A percentile compares a stretch with the other conserved stretches of the same genome.
Conservation (phyloP, 1,140 invertebrate genomes). For the Pseudomyrmex dendroicus region DNA sequence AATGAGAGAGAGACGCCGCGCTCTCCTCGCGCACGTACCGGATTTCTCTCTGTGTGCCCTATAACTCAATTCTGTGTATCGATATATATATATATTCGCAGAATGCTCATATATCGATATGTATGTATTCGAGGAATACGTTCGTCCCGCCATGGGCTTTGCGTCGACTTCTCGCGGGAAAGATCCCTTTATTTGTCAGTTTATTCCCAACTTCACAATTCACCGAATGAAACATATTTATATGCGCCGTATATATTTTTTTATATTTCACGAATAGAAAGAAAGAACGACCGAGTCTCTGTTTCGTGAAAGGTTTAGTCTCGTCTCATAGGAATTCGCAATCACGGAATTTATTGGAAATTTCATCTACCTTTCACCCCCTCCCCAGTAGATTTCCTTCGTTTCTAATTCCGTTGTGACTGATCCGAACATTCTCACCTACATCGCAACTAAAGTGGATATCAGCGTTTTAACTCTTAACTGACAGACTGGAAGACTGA, state of each 20-base stretch:
- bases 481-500: constrained; percentile 19
- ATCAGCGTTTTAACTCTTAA: constrained; percentile 17
- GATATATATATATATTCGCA: constrained; percentile 27
- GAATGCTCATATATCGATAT: background rate
- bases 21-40: background rate
- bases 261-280: background rate
- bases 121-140: background rate
- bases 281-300: no score
- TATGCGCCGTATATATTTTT: background rate
- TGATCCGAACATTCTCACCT: background rate
- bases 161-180: background rate
- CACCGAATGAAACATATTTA: background rate
- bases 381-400: no score
- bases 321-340: no score
- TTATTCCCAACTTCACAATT: constrained; percentile 14
- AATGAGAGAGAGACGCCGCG: background rate
- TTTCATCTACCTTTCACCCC: background rate
- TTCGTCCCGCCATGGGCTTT: background rate
- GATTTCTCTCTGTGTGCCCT: background rate
- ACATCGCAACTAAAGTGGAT: background rate
- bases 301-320: no score
- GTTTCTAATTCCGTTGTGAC: background rate
- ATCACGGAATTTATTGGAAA: background rate
- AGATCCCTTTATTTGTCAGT: constrained; percentile 2
- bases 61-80: constrained; percentile 41